These are phyloP conservation scores for Lucilia cuprina DNA, from an alignment of 1,140 invertebrate species.

Conservation along the genomic window DNA sequence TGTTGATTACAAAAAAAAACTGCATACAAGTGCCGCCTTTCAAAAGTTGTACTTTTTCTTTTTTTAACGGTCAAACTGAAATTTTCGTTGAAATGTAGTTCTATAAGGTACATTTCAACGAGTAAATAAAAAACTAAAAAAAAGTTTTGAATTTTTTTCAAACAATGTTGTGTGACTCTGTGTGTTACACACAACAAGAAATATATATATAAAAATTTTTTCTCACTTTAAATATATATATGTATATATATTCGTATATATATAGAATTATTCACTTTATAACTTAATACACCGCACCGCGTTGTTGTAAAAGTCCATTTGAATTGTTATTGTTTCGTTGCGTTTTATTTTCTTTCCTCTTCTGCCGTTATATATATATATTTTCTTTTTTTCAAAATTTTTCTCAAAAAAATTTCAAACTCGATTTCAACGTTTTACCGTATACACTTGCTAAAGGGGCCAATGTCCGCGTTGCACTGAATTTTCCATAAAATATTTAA, in stretches of 20 bases:
- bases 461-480: constrained; percentile 34
- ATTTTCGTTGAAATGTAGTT: not conserved
- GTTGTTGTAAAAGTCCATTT: not conserved
- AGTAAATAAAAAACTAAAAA: not conserved
- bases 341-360: not conserved
- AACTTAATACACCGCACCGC: too few species aligned
- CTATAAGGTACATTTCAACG: too few species aligned
- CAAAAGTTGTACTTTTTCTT: not conserved
- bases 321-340: not conserved
- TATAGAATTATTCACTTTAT: too few species aligned
- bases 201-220: not conserved
- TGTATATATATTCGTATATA: too few species aligned
- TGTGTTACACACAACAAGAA: not conserved
- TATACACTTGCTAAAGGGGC: constrained; percentile 21
- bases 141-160: not conserved
- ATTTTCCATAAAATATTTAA: constrained; percentile 21
- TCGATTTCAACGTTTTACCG: not conserved
- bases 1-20: not conserved
- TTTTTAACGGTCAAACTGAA: not conserved
- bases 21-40: not conserved
- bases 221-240: not conserved
- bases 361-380: too few species aligned
- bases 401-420: not conserved
- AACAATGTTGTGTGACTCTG: not conserved
- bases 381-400: not conserved